These are phyloP conservation scores for Apotomis turbidana DNA, from an alignment of 2,888 invertebrate genomes.

Conservation along the genomic window DNA sequence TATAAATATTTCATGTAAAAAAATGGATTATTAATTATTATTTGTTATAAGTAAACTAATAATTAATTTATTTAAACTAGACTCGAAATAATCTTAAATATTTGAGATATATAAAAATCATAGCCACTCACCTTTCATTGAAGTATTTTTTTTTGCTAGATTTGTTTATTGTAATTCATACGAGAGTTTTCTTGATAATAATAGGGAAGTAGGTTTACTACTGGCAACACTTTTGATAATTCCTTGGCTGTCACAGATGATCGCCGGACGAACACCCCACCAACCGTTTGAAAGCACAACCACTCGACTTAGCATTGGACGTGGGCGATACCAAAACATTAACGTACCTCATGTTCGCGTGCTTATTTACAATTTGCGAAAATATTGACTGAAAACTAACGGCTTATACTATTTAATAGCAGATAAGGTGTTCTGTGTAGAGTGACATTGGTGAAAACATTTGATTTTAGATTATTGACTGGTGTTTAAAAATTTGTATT, in stretches of 20 bases:
- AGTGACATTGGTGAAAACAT: constrained; percentile 17
- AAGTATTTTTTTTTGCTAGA: background rate
- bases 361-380: constrained; percentile 56
- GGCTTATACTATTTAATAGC: constrained; percentile 44
- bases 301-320: constrained; percentile 49
- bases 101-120: no score
- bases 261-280: constrained; percentile 20
- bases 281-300: constrained; percentile 53
- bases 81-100: no score
- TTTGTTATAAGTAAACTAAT: no score
- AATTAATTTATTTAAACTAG: no score
- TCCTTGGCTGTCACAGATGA: constrained; percentile 30
- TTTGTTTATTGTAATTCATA: background rate
- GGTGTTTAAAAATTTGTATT: constrained; percentile 27
- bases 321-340: constrained; percentile 70
- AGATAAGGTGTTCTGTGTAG: constrained; percentile 25
- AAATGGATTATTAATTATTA: no score
- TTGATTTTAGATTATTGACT: constrained; percentile 18
- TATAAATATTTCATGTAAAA: no score
- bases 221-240: constrained; percentile 20
- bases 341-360: constrained; percentile 55
- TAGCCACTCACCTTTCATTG: no score
- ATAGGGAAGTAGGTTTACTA: background rate
- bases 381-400: constrained; percentile 61
- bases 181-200: background rate